Base-by-base conservation (phyloP, 1,140 invertebrate species). In the Nilaparvata lugens region DNA sequence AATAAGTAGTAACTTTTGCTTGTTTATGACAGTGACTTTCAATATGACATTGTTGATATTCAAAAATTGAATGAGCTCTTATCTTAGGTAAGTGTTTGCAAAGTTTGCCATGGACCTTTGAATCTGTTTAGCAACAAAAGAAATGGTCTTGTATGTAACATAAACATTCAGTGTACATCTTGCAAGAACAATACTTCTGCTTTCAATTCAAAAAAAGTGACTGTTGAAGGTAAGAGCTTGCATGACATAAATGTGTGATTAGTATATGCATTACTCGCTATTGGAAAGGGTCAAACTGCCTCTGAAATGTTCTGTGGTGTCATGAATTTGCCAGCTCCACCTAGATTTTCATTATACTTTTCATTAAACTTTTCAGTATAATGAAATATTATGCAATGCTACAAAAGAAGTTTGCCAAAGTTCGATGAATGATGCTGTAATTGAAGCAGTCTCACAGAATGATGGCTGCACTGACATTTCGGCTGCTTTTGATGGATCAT, bases 401-500 rank as follows among this genome's bases (percentile, higher is more conserved):
- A 19, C 42, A n/a, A 45, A 45, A 45, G 42, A 45, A 16, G 42
- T 45, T 3, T 45, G 42, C 13, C 42, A 45, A 45, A 45, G 19
- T 11, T 45, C 19, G 19, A 45, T 45, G 42, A 45, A 45, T n/a
- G 42, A 45, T 54, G 60, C 60, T 5, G 35, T 18, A 31, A 25
- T 48, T 35, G 35, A 62, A 35, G 25, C 28, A 18, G 28, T 48
- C 16, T 14, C 52, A 48, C 45, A 62, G 48, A 62, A 56, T 38
- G 18, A 62, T n/a, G 21, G 43, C 2, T 23, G 28, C 23, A 38
- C 4, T 16, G 58, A 66, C 21, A 38, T 62, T 28, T 59, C 53
- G 56, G 53, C 54, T 28, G n/a, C 60, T 19, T 61, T 64, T 58
- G 58, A 66, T 58, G 64, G 58, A 28, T 52, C 64, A 9, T 66